A percentile compares a stretch with the other conserved stretches of the same genome.
Conservation (phyloP, 2,797 vertebrate species). For the Myotis findleyi region DNA sequence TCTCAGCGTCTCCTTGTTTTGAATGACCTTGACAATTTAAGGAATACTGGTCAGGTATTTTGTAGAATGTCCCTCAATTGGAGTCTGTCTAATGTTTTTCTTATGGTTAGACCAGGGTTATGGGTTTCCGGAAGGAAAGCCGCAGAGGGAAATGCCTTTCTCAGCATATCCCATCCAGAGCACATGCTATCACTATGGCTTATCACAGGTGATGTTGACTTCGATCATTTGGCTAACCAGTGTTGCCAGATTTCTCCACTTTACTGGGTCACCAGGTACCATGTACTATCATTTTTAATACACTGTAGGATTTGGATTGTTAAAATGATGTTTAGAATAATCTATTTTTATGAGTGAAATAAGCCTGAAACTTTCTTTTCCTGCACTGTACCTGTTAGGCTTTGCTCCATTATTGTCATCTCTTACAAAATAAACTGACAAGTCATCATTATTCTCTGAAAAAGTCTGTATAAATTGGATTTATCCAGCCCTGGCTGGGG, state of each 20-base stretch:
- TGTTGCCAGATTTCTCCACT: neutral
- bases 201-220: neutral
- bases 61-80: neutral
- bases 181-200: neutral
- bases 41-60: neutral
- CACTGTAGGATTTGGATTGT: neutral
- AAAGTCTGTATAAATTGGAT: too few relatives aligned
- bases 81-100: neutral
- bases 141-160: neutral
- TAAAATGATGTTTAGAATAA: neutral
- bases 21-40: neutral
- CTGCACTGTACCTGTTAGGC: neutral
- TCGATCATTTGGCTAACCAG: neutral
- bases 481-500: too few relatives aligned
- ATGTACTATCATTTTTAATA: neutral
- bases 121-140: neutral
- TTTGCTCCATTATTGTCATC: too few relatives aligned
- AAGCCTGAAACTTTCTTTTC: neutral
- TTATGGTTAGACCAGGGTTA: neutral
- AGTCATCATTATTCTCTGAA: too few relatives aligned
- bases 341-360: neutral
- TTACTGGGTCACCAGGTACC: too few relatives aligned
- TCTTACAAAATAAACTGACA: too few relatives aligned
- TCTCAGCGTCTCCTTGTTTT: neutral
- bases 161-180: neutral